These are phyloP conservation scores for Calliphora vomitoria DNA, from an alignment of 2,888 invertebrate genomes.

Conservation along the genomic window DNA sequence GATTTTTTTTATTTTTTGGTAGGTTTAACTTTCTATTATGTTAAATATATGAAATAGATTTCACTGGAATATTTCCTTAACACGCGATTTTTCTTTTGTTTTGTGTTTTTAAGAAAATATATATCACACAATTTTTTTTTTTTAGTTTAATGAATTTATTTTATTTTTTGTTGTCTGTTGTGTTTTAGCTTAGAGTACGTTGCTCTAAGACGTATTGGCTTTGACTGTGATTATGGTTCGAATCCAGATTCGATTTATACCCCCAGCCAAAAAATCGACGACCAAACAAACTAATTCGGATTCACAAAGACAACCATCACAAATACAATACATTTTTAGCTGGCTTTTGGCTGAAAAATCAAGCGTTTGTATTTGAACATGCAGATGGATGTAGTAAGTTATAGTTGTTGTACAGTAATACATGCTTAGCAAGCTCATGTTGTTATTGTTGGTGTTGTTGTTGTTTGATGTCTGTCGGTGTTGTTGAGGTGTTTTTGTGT, in stretches of 20 bases:
- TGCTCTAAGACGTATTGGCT: slow-evolving; percentile 80
- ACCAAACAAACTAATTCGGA: slow-evolving; percentile 66
- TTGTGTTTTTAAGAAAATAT: slow-evolving; percentile 34
- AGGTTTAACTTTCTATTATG: slow-evolving; percentile 69
- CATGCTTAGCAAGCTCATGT: slow-evolving; percentile 40
- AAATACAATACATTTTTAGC: slow-evolving; percentile 41
- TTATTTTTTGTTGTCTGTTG: slow-evolving; percentile 28
- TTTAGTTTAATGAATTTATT: slow-evolving; percentile 30
- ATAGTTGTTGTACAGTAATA: slow-evolving; percentile 6
- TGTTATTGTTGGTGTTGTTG: background rate
- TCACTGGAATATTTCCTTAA: slow-evolving; percentile 66
- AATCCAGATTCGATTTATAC: slow-evolving; percentile 85
- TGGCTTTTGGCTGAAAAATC: slow-evolving; percentile 42
- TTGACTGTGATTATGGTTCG: slow-evolving; percentile 81
- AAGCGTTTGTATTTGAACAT: background rate
- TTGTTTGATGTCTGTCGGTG: background rate
- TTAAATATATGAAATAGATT: slow-evolving; percentile 56
- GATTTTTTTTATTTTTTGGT: slow-evolving; percentile 43
- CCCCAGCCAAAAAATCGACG: slow-evolving; percentile 72
- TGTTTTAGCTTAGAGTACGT: slow-evolving; percentile 74
- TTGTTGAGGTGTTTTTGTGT: slow-evolving; percentile 24
- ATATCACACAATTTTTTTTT: slow-evolving; percentile 68
- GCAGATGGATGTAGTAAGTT: slow-evolving; percentile 28
- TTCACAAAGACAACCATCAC: slow-evolving; percentile 51
- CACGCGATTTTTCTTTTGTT: slow-evolving; percentile 64